Evolutionary conservation across 2,113 vertebrate species (phyloP).

Genomic region (Camelus bactrianus): DNA sequence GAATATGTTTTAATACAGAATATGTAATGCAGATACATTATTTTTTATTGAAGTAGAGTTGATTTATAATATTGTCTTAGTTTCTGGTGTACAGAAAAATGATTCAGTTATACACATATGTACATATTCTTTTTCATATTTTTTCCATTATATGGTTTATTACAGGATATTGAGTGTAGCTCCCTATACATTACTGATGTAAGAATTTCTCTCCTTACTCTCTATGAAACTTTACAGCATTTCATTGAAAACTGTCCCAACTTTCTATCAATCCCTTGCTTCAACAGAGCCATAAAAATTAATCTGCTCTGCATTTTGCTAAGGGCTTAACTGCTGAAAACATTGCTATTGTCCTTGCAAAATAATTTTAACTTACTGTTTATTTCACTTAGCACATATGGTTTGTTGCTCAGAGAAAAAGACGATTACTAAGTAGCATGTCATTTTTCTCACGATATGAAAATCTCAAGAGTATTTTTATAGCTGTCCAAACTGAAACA

Average conservation of each 20-base stretch:
- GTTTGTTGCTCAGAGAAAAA: background rate
- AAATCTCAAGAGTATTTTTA: slow-evolving; percentile 46
- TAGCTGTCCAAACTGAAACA: background rate
- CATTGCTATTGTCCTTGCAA: background rate
- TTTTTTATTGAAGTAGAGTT: no score
- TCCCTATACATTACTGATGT: background rate
- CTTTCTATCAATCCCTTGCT: background rate
- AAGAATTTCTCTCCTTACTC: slow-evolving; percentile 1
- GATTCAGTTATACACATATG: no score
- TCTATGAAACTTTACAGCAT: background rate
- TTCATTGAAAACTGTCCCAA: background rate
- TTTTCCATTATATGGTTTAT: background rate
- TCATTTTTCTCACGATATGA: background rate
- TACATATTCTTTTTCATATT: no score
- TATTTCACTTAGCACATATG: background rate
- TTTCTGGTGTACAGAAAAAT: no score
- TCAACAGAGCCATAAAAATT: background rate
- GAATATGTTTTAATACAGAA: background rate
- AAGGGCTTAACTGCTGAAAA: slow-evolving; percentile 32
- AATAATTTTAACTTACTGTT: slow-evolving; percentile 21
- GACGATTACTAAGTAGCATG: background rate
- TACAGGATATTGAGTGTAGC: background rate
- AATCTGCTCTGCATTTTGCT: background rate
- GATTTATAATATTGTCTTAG: no score
- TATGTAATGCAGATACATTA: background rate